Conservation (phyloP, 2,113 vertebrate genomes). For the Boleophthalmus pectinirostris region DNA sequence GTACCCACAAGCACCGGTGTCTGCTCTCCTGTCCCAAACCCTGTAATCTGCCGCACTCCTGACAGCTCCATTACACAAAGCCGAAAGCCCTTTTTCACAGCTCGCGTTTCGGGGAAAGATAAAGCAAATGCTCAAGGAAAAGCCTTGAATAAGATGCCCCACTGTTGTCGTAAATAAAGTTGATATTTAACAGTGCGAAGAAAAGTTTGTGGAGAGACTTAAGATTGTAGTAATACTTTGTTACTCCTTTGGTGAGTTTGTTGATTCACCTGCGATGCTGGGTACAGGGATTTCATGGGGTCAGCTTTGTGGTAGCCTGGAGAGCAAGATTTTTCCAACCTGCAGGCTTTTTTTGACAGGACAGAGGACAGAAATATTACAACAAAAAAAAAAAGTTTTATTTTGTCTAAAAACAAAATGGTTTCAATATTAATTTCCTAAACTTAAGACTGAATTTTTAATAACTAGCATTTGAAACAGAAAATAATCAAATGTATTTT, state of each 20-base stretch:
- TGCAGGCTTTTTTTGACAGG: not conserved
- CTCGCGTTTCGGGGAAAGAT: not conserved
- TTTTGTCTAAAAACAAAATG: too few species aligned
- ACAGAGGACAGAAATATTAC: not conserved
- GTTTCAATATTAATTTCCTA: too few species aligned
- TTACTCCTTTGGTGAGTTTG: not conserved
- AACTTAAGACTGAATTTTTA: too few species aligned
- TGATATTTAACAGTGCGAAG: not conserved
- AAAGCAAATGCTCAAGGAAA: conserved; percentile 4
- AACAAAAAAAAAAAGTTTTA: too few species aligned
- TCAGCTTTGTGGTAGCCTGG: too few species aligned
- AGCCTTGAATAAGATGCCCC: not conserved
- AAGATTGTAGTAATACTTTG: not conserved
- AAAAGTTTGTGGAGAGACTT: conserved; percentile 1
- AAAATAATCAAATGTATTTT: too few species aligned
- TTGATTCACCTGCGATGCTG: not conserved
- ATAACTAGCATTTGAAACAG: too few species aligned
- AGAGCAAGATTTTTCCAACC: too few species aligned
- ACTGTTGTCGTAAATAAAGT: not conserved
- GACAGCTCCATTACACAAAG: conserved; percentile 45
- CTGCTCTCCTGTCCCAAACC: conserved; percentile 29
- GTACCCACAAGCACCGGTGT: conserved; percentile 22
- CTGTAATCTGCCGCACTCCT: conserved; percentile 35
- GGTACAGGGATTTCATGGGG: not conserved
- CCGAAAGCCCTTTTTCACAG: not conserved